Conservation (phyloP, 2,888 invertebrate species). For the Idaea biselata region DNA sequence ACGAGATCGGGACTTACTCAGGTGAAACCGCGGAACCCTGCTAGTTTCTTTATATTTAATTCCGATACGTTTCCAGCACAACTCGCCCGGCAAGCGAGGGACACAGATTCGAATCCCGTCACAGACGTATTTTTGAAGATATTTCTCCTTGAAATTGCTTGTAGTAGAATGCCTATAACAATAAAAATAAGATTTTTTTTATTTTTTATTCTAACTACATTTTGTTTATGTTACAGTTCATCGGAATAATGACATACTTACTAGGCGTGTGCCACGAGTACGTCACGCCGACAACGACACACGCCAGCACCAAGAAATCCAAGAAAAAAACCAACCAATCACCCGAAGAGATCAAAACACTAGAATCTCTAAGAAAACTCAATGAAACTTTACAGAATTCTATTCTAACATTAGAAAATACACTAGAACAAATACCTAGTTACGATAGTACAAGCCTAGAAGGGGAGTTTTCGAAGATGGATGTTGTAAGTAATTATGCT, state of each 20-base stretch:
- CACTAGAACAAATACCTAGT: constrained; percentile 67
- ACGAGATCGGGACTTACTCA: too few relatives aligned
- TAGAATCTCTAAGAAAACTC: constrained; percentile 51
- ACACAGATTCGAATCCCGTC: too few relatives aligned
- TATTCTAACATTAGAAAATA: constrained; percentile 58
- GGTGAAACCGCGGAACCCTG: too few relatives aligned
- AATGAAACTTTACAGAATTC: constrained; percentile 57
- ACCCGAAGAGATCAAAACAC: constrained; percentile 63
- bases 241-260: constrained; percentile 79
- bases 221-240: constrained; percentile 65
- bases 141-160: too few relatives aligned
- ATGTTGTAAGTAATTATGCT: constrained; percentile 52
- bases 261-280: constrained; percentile 80
- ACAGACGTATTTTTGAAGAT: too few relatives aligned
- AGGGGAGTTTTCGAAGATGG: constrained; percentile 59
- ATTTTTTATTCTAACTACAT: constrained; percentile 9
- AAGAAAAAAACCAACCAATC: constrained; percentile 79
- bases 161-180: too few relatives aligned
- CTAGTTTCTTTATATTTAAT: too few relatives aligned
- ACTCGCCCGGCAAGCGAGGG: too few relatives aligned
- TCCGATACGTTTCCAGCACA: too few relatives aligned
- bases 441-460: constrained; percentile 50
- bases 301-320: constrained; percentile 76
- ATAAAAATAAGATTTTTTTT: too few relatives aligned
- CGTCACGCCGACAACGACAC: constrained; percentile 69